Conservation (phyloP, 2,113 vertebrate species). For the Lanius collurio region DNA sequence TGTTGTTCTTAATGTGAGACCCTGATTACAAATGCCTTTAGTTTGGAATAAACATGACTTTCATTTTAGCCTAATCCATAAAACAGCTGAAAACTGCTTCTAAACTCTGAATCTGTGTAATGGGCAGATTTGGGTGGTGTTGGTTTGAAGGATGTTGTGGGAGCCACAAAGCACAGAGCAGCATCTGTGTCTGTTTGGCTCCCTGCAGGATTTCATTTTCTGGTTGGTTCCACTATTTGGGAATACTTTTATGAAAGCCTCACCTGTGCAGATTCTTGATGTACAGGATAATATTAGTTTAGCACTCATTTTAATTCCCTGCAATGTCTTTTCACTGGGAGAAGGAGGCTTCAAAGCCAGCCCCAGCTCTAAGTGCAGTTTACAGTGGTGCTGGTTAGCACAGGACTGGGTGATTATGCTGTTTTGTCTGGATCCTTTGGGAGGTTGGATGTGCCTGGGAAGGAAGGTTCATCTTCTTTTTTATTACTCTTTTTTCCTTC, state of each 20-base stretch:
- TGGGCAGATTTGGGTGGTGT: neutral
- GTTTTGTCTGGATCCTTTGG: neutral
- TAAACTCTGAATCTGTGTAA: neutral
- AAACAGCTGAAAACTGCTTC: neutral
- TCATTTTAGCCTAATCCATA: neutral
- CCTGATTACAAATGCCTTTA: neutral
- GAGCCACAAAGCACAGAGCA: neutral
- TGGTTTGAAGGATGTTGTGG: neutral
- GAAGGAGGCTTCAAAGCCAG: neutral
- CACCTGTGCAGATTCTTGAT: neutral
- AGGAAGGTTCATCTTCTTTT: neutral
- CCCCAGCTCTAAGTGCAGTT: neutral
- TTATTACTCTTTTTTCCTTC: neutral
- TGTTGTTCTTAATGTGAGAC: neutral
- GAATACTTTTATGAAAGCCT: neutral
- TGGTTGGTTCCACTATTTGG: neutral
- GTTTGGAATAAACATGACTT: neutral
- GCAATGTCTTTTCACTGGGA: neutral
- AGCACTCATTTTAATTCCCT: neutral
- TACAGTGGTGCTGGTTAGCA: neutral
- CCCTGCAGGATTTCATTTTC: neutral
- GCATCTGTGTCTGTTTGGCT: neutral
- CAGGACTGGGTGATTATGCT: neutral
- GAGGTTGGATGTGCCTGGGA: neutral
- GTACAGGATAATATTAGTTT: neutral